These are phyloP conservation scores for Fulmarus glacialis DNA, from an alignment of 2,113 vertebrate species.

Conservation along the genomic window DNA sequence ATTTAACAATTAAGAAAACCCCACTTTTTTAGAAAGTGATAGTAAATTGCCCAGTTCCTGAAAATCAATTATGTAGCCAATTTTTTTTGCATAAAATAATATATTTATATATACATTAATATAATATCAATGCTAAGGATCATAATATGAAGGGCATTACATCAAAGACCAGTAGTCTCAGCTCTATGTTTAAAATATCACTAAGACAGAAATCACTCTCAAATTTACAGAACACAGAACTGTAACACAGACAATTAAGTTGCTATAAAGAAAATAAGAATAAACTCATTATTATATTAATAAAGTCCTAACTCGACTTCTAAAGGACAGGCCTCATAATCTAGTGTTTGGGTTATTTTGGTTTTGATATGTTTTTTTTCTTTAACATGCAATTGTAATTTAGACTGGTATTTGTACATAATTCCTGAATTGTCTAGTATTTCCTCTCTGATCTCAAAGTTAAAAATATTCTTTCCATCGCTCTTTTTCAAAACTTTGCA, in stretches of 20 bases:
- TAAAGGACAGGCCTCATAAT: not conserved
- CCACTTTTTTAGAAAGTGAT: not conserved
- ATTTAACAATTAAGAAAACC: rapidly evolving
- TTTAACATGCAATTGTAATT: not conserved
- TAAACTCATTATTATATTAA: not conserved
- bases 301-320: not conserved
- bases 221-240: not conserved
- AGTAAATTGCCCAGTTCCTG: not conserved
- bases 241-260: not conserved
- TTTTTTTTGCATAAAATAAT: not conserved
- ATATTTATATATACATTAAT: not conserved
- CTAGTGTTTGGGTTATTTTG: rapidly evolving
- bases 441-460: not conserved
- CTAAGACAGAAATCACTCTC: not conserved
- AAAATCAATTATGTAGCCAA: not conserved
- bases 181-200: not conserved
- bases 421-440: not conserved
- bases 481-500: not conserved
- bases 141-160: not conserved
- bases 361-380: rapidly evolving
- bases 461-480: not conserved
- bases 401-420: not conserved
- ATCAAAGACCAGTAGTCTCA: not conserved
- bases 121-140: not conserved
- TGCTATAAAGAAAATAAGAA: not conserved